Conservation (phyloP, 37 sponge, comb jelly and placozoan species). For the Dysidea cf. avara region DNA sequence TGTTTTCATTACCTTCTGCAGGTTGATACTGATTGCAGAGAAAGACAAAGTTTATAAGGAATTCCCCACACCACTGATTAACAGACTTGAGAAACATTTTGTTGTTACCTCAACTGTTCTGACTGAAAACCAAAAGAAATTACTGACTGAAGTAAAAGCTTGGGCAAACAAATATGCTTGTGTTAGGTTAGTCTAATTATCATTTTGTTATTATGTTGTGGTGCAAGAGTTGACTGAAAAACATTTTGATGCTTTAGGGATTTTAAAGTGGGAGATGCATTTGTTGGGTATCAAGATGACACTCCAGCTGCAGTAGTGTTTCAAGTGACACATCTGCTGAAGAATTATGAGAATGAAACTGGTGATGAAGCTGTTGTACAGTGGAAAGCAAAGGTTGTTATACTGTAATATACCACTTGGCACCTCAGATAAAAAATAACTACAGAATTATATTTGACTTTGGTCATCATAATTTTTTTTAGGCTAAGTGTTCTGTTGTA, state of each 20-base stretch:
- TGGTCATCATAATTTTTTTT: no score
- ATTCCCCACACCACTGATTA: slow-evolving; percentile 94
- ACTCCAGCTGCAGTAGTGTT: slow-evolving; percentile 87
- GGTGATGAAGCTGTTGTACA: no score
- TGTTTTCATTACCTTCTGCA: slow-evolving; percentile 2
- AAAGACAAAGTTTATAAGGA: slow-evolving; percentile 76
- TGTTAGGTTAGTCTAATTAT: background rate
- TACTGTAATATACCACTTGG: no score
- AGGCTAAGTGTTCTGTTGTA: no score
- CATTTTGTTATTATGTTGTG: background rate
- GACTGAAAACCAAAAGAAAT: slow-evolving; percentile 30
- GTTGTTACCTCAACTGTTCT: slow-evolving; percentile 74
- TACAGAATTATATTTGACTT: no score
- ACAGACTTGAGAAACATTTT: slow-evolving; percentile 94
- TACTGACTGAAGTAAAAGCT: slow-evolving; percentile 25
- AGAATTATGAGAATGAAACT: background rate
- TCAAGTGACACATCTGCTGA: slow-evolving; percentile 59
- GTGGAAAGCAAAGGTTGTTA: no score
- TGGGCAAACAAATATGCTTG: slow-evolving; percentile 24
- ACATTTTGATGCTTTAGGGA: background rate
- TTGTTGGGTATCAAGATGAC: slow-evolving; percentile 89
- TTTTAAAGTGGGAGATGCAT: slow-evolving; percentile 68
- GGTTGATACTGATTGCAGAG: slow-evolving; percentile 85
- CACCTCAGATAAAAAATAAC: no score
- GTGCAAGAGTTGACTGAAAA: background rate